Base-by-base conservation (phyloP, 2,797 vertebrate genomes). In the Myotis myotis region DNA sequence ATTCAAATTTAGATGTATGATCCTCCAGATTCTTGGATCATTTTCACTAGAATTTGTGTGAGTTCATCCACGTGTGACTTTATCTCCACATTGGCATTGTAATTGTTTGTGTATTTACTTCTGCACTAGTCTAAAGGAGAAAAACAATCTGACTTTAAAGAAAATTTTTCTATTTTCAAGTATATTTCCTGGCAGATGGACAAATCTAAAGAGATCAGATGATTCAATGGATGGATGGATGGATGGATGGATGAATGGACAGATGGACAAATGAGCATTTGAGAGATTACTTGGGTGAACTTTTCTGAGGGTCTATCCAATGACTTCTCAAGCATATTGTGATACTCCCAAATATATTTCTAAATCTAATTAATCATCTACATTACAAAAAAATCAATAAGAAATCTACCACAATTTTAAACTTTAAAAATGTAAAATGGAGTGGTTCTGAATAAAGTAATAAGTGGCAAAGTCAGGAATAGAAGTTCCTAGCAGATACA, bases 351-450 rank as follows among this genome's bases (percentile, higher is more conserved):
- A 72, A 89, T 25, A 30, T 86, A 64, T 72, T 88, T 91, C 5
- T 74, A 78, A 91, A 71, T 92, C 25, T 75, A 93, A 91, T 55
- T 80, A 95, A 81, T 81, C n/a, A 57, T 7, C 57, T 49, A 70
- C 12, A 84, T 80, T 83, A 68, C n/a, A 84, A 91, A 82, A 53
- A 93, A 62, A 11, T 51, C 30, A 57, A 8, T 53, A 91, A 94
- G 23, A 68, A 74, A 55, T 13, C 49, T 83, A 83, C 17, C 13
- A 57, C 89, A 83, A 87, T 53, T 95, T 88, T 90, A 68, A 93
- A 71, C 33, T 41, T 68, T 33, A 78, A 87, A 79, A 71, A 62
- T 70, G 17, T 70, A 78, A 93, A 91, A 66, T 30, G 17, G 13
- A 89, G 84, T 91, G 47, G 3, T 89, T 84, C 41, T 30, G 6